Evolutionary conservation across 2,888 invertebrate species (phyloP).

Genomic region (Himalopsyche tibetana): DNA sequence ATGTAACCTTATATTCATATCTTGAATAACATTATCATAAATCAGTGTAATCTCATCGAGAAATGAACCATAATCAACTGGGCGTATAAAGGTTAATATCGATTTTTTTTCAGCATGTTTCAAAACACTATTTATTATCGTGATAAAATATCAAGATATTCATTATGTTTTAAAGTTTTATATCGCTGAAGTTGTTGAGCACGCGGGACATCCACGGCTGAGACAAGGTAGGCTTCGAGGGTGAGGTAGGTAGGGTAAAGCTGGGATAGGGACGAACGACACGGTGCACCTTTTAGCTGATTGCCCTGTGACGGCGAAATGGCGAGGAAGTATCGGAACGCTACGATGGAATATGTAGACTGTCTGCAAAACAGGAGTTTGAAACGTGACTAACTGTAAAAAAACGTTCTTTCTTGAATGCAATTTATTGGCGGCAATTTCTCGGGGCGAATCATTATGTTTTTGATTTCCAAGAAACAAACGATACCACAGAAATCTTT

Average conservation of each 20-base stretch:
- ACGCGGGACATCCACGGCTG: slow-evolving; percentile 3
- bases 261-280: slow-evolving; percentile 48
- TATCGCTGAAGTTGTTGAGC: slow-evolving; percentile 1
- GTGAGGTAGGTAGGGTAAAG: slow-evolving; percentile 1
- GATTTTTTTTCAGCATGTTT: too few species aligned
- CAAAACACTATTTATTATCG: too few species aligned
- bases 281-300: slow-evolving; percentile 61
- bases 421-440: too few species aligned
- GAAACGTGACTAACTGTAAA: not conserved
- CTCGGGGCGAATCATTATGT: too few species aligned
- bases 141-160: not conserved
- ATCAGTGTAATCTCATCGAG: too few species aligned
- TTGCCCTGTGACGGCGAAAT: slow-evolving; percentile 57
- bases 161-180: not conserved
- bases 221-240: slow-evolving; percentile 10
- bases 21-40: too few species aligned
- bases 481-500: too few species aligned
- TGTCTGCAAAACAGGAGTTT: not conserved
- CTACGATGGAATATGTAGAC: slow-evolving; percentile 52
- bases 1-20: too few species aligned
- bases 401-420: not conserved
- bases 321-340: slow-evolving; percentile 55
- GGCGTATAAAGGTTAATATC: too few species aligned
- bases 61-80: too few species aligned
- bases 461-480: too few species aligned